Percentiles rank a stretch among this genome's conserved stretches.
These are phyloP conservation scores for Sorex fumeus DNA, from an alignment of 2,113 vertebrate species.

Conservation along the genomic window DNA sequence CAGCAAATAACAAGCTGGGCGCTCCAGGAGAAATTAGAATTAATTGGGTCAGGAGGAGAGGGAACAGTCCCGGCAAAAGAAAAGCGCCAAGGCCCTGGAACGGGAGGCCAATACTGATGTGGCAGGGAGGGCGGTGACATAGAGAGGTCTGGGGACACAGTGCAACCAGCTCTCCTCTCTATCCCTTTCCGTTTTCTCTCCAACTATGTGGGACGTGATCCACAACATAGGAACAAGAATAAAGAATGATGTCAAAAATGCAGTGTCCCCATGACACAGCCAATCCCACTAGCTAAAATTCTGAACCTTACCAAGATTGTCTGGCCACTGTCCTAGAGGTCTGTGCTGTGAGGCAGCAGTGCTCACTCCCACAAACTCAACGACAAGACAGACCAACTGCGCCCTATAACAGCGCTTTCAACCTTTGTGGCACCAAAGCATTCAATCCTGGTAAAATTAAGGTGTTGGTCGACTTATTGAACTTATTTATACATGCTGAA, in stretches of 20 bases:
- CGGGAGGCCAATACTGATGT: background rate
- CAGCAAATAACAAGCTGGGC: constrained; percentile 22
- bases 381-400: background rate
- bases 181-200: background rate
- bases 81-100: constrained; percentile 26
- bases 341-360: background rate
- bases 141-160: background rate
- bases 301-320: constrained; percentile 9
- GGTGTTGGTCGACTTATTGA: background rate
- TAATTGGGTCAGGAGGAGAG: background rate
- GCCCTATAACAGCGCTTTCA: background rate
- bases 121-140: background rate
- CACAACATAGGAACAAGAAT: background rate
- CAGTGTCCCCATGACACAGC: background rate
- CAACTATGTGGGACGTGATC: background rate
- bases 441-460: constrained; percentile 33
- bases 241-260: constrained; percentile 41
- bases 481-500: too few species aligned
- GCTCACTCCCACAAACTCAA: background rate
- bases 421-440: background rate
- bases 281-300: background rate
- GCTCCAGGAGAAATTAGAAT: constrained; percentile 25
- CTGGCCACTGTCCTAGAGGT: background rate
- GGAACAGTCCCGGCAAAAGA: constrained; percentile 8
- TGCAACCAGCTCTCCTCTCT: background rate